These are phyloP conservation scores for Porites lutea DNA, from an alignment of 64 coral and sea anemone species.

Conservation along the genomic window DNA sequence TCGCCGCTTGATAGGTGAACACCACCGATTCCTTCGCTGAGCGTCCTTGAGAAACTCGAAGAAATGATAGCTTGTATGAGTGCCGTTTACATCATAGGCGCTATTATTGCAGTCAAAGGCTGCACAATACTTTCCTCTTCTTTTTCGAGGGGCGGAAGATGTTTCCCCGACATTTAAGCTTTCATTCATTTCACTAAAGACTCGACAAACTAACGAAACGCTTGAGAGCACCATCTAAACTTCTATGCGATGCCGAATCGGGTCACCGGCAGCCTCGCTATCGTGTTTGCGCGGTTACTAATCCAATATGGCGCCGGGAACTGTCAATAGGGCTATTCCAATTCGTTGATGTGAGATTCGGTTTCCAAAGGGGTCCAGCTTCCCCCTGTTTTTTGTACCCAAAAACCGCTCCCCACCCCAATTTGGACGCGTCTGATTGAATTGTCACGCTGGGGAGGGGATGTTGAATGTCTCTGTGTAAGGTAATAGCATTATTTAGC, in stretches of 20 bases:
- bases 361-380: too few relatives aligned
- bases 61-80: conserved; percentile 41
- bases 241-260: background rate
- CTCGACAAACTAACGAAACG: conserved; percentile 4
- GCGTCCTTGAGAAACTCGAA: conserved; percentile 41
- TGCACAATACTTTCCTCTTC: conserved; percentile 53
- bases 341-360: too few relatives aligned
- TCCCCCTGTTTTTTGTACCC: background rate
- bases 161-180: conserved; percentile 12
- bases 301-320: conserved; percentile 55
- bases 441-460: too few relatives aligned
- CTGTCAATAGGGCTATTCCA: conserved; percentile 48
- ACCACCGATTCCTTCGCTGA: conserved; percentile 36
- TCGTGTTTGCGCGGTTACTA: conserved; percentile 30
- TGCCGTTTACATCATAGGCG: conserved; percentile 40
- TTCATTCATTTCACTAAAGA: conserved; percentile 9
- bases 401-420: too few relatives aligned
- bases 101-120: conserved; percentile 26
- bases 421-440: too few relatives aligned
- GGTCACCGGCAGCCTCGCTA: conserved; percentile 1
- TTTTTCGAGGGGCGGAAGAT: conserved; percentile 9
- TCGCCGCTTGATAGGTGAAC: conserved; percentile 6
- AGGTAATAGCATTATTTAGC: too few relatives aligned
- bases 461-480: too few relatives aligned
- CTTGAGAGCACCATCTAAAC: conserved; percentile 13